phyloP scores from a whole-genome alignment of 2,797 vertebrate genomes.

The Anguilla marmorata region DNA sequence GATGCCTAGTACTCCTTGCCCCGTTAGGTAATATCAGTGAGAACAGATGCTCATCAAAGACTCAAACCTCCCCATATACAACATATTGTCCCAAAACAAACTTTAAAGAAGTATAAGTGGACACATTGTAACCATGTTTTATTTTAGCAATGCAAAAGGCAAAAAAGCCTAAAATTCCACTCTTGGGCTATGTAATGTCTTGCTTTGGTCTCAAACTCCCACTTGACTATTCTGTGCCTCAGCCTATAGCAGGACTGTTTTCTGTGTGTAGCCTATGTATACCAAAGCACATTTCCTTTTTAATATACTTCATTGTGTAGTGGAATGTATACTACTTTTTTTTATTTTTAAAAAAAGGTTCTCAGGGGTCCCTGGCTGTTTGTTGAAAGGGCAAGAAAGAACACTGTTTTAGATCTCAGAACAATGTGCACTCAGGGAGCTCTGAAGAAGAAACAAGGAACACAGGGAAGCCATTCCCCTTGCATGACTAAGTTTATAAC shows the following conservation, averaged over 20 bases:
- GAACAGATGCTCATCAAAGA: too few relatives aligned
- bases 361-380: background rate
- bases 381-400: background rate
- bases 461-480: background rate
- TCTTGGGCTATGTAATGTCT: background rate
- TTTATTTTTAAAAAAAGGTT: background rate
- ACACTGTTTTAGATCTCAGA: background rate
- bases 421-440: conserved; percentile 9
- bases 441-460: background rate
- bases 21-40: too few relatives aligned
- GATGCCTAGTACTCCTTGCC: too few relatives aligned
- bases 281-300: background rate
- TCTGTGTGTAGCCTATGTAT: background rate
- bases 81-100: too few relatives aligned
- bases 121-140: too few relatives aligned
- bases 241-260: conserved; percentile 1
- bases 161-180: too few relatives aligned
- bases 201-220: background rate
- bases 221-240: conserved; percentile 8
- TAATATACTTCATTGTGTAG: background rate
- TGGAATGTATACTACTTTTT: background rate
- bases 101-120: too few relatives aligned
- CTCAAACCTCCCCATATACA: too few relatives aligned
- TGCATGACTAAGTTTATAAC: background rate
- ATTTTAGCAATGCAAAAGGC: too few relatives aligned